Evolutionary conservation across 2,113 vertebrate species (phyloP), one percentile per base, ranked within the genome.

Genomic region (Progne subis): DNA sequence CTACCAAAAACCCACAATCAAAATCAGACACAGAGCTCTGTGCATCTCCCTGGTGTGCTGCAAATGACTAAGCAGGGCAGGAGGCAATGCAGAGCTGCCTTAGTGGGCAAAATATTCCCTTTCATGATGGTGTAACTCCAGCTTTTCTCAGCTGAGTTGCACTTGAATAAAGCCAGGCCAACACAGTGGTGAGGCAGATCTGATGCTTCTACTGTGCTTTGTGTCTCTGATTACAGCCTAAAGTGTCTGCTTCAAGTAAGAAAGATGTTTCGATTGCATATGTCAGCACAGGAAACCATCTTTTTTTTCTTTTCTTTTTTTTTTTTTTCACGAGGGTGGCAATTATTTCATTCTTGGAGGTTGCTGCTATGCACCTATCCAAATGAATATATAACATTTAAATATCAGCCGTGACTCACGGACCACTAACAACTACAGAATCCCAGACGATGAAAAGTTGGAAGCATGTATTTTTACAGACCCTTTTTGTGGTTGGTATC

Each of bases 391-490:
- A 52, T 29, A 91, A 15, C 44, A 81, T 71, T 61, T 77, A 83
- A 84, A 91, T 70, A 89, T 82, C 64, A 79, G 63, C 43, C 84
- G 46, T 94, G 90, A 94, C 61, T 93, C 91, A 87, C 0, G 13
- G 77, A 94, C 95, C 69, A 81, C 94, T 93, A 93, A 84, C 70
- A 86, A 31, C 55, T 90, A 31, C 63, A 87, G 84, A 86, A 92
- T 47, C 37, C 31, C 74, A 88, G 59, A 96, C 47, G 92, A 96
- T 59, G 83, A 94, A 79, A 96, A 96, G 86, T 29, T 94, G 41
- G 89, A 81, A 82, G 65, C n/a, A 17, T 17, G n/a, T 19, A 82
- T 77, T 92, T 94, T 93, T 79, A 85, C 37, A 82, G 82, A 96
- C 79, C 65, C 52, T 83, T 56, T 81, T 63, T 91, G 93, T 95